A percentile compares a stretch with the other conserved stretches of the same genome.
Evolutionary conservation across 1,140 invertebrate species (phyloP).

Genomic region (Brachionus sp.): DNA sequence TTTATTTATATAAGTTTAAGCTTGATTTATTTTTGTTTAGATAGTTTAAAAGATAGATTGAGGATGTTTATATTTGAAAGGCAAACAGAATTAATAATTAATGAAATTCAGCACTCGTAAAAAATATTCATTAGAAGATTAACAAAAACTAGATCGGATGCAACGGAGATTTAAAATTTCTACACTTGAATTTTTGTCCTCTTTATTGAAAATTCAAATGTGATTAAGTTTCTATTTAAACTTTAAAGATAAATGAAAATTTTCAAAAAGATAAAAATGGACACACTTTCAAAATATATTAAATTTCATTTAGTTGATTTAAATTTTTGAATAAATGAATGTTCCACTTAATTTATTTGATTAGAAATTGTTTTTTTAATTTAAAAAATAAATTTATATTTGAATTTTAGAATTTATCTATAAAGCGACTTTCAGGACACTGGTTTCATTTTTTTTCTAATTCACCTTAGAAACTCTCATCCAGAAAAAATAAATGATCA

Average conservation of each 20-base stretch:
- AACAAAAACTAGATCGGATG: neutral
- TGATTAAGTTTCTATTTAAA: neutral
- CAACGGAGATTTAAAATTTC: neutral
- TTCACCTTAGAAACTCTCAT: neutral
- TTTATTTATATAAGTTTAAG: neutral
- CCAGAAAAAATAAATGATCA: neutral
- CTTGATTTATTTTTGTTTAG: neutral
- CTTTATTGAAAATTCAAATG: neutral
- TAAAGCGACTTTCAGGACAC: neutral
- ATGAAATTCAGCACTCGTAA: neutral
- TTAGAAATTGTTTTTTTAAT: neutral
- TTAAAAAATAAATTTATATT: neutral
- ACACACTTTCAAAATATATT: neutral
- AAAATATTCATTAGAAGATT: neutral
- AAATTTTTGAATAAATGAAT: neutral
- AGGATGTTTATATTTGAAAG: neutral
- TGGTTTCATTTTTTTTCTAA: neutral
- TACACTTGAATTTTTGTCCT: neutral
- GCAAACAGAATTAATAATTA: neutral
- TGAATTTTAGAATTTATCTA: neutral
- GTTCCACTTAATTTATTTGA: constrained; percentile 9
- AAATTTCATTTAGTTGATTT: neutral
- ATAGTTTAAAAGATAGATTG: neutral
- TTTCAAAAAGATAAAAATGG: neutral
- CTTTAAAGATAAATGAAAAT: neutral